Base-by-base conservation (phyloP, 2,113 vertebrate species). In the Cervus canadensis region DNA sequence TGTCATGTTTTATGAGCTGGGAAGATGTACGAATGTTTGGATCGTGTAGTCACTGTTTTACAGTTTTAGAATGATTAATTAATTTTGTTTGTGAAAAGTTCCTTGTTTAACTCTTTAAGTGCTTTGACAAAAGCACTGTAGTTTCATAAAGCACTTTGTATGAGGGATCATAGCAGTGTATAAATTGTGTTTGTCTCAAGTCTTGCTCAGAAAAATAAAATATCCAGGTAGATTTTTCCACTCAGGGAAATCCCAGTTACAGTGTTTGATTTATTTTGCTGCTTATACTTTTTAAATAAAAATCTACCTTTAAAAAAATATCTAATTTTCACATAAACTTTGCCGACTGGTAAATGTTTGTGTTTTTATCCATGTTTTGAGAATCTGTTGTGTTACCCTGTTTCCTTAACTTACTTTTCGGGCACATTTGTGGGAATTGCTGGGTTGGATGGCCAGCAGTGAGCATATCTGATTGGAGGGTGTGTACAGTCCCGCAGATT, bases 11-110 rank as follows among this genome's bases (percentile, higher is more conserved):
- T 94, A 36, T 89, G 81, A 95, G 54, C 50, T 71, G 48, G 71
- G 59, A 94, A 92, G 36, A 45, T 48, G 12, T 60, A 11, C 16
- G 17, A 52, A 43, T 7, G 40, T 95, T 96, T 94, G 76, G 87
- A 52, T 52, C 7, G 2, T 88, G 12, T 33, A 59, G 79, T 86
- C 16, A 87, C 33, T 89, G 6, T 86, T 87, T 96, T 91, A 89
- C 28, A 84, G 12, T 88, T 96, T 96, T 95, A 95, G 28, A n/a
- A n/a, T 60, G 43, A 81, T 88, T 89, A 91, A 60, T 83, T 92
- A 82, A 81, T 96, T 95, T 94, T 94, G 28, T 91, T 94, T 71
- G 40, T 86, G 60, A 83, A 85, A 94, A 92, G 36, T 87, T 93
- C 79, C 57, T 50, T 93, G 25, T 57, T 94, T 96, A 81, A 50